A percentile compares a stretch with the other conserved stretches of the same genome.
phyloP scores from a whole-genome alignment of 2,888 invertebrate genomes.

The Cephus runcator region DNA sequence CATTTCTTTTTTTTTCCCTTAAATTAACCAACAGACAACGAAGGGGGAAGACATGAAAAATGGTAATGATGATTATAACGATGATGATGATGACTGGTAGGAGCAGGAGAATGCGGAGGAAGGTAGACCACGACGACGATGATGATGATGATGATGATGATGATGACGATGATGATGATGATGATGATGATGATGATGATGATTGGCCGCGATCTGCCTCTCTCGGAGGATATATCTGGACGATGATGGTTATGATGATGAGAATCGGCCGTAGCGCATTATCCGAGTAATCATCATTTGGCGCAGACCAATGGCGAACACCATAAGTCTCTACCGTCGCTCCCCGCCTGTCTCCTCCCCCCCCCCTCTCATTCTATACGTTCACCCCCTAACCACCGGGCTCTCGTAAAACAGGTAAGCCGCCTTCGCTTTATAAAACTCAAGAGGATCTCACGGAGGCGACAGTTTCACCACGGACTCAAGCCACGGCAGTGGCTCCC shows the following conservation, averaged over 20 bases:
- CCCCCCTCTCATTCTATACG: not conserved
- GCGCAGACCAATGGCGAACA: constrained; percentile 55
- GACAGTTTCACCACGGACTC: constrained; percentile 30
- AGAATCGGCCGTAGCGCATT: constrained; percentile 36
- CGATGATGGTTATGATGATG: constrained; percentile 37
- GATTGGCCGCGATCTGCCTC: constrained; percentile 13
- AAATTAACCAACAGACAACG: not conserved
- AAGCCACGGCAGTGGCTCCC: not conserved
- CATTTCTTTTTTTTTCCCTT: not conserved
- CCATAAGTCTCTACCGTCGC: constrained; percentile 35
- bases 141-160: constrained; percentile 41
- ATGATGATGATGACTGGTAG: constrained; percentile 33
- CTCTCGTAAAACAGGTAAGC: constrained; percentile 23
- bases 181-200: constrained; percentile 42
- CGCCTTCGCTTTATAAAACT: constrained; percentile 8
- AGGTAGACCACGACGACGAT: constrained; percentile 22
- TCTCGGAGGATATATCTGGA: constrained; percentile 5
- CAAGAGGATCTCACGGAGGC: not conserved
- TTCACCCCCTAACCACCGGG: constrained; percentile 6
- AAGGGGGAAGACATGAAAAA: not conserved
- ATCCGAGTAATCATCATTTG: constrained; percentile 60
- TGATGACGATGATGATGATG: constrained; percentile 32
- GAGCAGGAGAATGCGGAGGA: constrained; percentile 5
- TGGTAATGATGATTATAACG: constrained; percentile 40
- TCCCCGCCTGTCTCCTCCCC: not conserved